Evolutionary conservation across 2,888 invertebrate genomes (phyloP).

Genomic region (Achlya flavicornis): DNA sequence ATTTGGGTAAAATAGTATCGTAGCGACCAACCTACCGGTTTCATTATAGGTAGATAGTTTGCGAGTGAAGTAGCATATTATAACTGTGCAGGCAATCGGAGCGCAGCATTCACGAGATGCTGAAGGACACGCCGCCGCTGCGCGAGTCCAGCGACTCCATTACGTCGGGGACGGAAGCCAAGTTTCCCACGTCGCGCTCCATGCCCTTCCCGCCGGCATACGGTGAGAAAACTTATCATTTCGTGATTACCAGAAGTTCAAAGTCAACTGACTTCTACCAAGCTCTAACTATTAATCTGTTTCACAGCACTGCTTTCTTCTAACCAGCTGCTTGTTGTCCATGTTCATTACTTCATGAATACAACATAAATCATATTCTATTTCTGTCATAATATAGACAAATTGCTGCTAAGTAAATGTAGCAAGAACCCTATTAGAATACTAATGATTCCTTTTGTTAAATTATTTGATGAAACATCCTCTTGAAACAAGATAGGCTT

Average conservation of each 20-base stretch:
- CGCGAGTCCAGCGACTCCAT: constrained; percentile 90
- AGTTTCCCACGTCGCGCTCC: constrained; percentile 86
- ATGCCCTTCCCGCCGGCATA: constrained; percentile 89
- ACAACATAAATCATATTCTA: too few species aligned
- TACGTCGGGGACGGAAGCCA: constrained; percentile 89
- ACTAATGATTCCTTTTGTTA: too few species aligned
- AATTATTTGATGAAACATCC: too few species aligned
- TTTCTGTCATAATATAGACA: too few species aligned
- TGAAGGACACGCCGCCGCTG: constrained; percentile 91
- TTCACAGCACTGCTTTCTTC: too few species aligned
- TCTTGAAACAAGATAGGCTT: too few species aligned
- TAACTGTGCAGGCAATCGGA: constrained; percentile 77
- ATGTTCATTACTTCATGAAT: too few species aligned
- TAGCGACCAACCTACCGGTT: constrained; percentile 1
- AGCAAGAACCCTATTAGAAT: too few species aligned
- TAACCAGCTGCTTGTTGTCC: too few species aligned
- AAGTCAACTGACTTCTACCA: background rate
- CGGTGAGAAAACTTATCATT: constrained; percentile 53
- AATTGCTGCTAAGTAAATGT: too few species aligned
- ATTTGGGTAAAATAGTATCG: background rate
- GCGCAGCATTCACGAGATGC: constrained; percentile 92
- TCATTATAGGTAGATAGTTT: background rate
- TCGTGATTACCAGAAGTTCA: background rate
- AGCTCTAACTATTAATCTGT: background rate
- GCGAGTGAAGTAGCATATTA: background rate